Conservation (phyloP, 2,113 vertebrate genomes). For the Ranitomeya imitator region DNA sequence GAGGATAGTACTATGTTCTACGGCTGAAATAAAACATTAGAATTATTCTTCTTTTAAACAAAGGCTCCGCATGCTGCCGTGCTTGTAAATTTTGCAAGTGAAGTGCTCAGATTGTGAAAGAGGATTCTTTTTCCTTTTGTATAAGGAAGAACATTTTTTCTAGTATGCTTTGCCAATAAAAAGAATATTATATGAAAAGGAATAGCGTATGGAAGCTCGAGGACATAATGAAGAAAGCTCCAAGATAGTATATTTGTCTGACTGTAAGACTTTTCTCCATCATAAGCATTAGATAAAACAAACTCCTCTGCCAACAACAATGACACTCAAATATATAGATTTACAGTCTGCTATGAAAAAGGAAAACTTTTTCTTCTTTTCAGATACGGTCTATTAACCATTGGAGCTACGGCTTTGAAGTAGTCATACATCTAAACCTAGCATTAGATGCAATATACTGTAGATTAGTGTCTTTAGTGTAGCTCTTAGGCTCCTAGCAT, state of each 20-base stretch:
- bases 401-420: not conserved
- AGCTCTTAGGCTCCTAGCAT: too few species aligned
- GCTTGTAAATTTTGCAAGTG: not conserved
- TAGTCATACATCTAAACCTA: not conserved
- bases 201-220: conserved; percentile 24
- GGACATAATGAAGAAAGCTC: conserved; percentile 35
- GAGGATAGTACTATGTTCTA: not conserved
- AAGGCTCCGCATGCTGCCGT: not conserved
- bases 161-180: conserved; percentile 1
- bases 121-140: not conserved
- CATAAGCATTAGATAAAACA: conserved; percentile 24
- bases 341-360: not conserved
- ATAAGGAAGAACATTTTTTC: not conserved
- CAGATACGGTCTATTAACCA: not conserved
- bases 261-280: conserved; percentile 6
- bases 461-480: not conserved
- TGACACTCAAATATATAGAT: not conserved
- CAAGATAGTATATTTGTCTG: conserved; percentile 2
- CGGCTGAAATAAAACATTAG: not conserved
- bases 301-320: not conserved
- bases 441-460: not conserved
- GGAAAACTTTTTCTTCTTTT: too few species aligned
- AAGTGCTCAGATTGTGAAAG: conserved; percentile 3
- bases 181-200: conserved; percentile 35
- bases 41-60: conserved; percentile 7